Evolutionary conservation across 2,888 invertebrate species (phyloP), one percentile per base, ranked within the genome.

Genomic region (Sesia apiformis): DNA sequence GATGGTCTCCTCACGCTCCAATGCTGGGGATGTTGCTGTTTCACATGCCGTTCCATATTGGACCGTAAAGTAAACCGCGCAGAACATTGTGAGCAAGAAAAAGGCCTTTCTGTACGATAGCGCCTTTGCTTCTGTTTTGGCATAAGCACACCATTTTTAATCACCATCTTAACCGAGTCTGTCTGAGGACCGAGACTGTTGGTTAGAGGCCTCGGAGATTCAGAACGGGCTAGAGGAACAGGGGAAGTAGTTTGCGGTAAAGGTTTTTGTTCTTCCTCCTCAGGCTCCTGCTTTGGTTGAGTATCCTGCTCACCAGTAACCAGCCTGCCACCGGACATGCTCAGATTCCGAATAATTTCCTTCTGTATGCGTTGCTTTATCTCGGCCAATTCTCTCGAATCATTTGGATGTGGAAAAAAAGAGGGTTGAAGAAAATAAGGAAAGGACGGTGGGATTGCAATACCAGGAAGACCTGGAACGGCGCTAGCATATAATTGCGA

Each of bases 1-100:
- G 86, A 70, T 6, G 90, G 88, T 65, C 96, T 94, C 49, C 95
- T 89, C 60, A 96, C 94, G 54, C 95, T 95, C 94, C 97, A 97
- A 71, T 93, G 94, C 59, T 96, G 95, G 0, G 97, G 97, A 85
- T 98, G 98, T 66, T 97, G 97, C 67, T 97, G 97, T 73, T 97
- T 97, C 3, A 97, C 95, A 67, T 98, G 98, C 0, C 97, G 91
- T 77, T 97, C 97, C 96, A 97, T 97, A 68, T 98, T 97, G 5
- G 97, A 97, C n/a, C 96, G 91, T 6, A 97, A 84, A 0, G 97
- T 97, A 70, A 98, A 98, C 54, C 96, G 91, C 0, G 97, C 97
- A 0, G 96, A 94, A 78, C 98, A 97, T 71, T 96, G 95, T 56
- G 96, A 95, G 76, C 97, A 98, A 0, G 95, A 94, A 78, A 97